A percentile compares a stretch with the other conserved stretches of the same genome.
Evolutionary conservation across 64 coral and sea anemone species (phyloP).

Genomic region (Trachythela sp.): DNA sequence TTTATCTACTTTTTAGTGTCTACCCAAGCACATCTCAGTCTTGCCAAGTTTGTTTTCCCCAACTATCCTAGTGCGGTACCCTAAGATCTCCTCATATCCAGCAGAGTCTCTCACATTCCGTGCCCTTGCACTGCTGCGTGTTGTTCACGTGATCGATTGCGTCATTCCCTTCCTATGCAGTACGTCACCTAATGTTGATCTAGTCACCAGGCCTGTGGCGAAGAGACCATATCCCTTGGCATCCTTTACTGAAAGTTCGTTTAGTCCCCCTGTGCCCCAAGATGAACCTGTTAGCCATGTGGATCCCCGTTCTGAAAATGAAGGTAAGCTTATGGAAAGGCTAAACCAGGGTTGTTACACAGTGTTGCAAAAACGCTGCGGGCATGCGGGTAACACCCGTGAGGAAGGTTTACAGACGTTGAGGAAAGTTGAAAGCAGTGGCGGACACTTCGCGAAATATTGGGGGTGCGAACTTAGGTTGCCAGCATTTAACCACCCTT

Average conservation of each 20-base stretch:
- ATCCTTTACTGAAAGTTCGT: background rate
- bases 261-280: background rate
- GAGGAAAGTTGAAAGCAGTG: too few species aligned
- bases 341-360: background rate
- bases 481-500: too few species aligned
- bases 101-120: background rate
- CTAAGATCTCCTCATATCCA: background rate
- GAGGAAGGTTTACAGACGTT: too few species aligned
- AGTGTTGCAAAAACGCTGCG: background rate
- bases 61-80: background rate
- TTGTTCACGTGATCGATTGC: background rate
- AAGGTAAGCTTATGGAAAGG: background rate
- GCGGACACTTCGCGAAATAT: too few species aligned
- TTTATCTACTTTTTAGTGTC: background rate
- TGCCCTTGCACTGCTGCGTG: background rate
- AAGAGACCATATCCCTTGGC: background rate
- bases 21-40: background rate
- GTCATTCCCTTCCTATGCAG: slow-evolving; percentile 12
- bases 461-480: too few species aligned
- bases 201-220: background rate
- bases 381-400: too few species aligned
- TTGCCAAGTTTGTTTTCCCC: background rate
- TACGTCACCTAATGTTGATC: background rate
- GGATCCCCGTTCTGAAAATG: background rate
- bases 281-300: background rate